Evolutionary conservation across 2,113 vertebrate genomes (phyloP), one percentile per base, ranked within the genome.

Genomic region (Albula glossodonta): DNA sequence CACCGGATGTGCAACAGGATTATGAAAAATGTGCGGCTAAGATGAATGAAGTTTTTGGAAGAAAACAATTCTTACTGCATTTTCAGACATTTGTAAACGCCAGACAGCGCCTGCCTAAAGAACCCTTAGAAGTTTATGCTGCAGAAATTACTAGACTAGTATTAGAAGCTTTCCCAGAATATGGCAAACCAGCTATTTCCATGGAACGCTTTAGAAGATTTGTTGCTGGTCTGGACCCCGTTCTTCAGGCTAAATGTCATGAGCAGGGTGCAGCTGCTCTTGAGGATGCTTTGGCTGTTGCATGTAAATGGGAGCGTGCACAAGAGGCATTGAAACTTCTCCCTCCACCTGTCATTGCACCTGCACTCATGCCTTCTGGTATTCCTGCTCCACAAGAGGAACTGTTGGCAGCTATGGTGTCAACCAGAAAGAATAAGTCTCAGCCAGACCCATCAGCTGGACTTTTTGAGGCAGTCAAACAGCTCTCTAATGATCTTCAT

Each of bases 161-260:
- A 10, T 85, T 9, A 78, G 15, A 80, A 80, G 78, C 78, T 11
- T 80, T 80, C 31, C 78, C 78, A 11, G 50, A 80, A 10, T 80
- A 80, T 80, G 78, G 78, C 41, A 12, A 86, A 3, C 85, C 31
- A 41, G 31, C 31, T 41, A 41, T 41, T 41, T 41, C 31, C 31
- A 41, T 41, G 31, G 31, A 41, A 41, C 31, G 31, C 31, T 41
- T 41, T 1, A 41, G 31, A 41, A 41, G 31, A 41, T 41, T 41
- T 41, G 31, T 41, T 41, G 31, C 31, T 41, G 31, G 31, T 41
- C 31, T 41, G 31, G 31, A 41, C 31, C 31, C 22, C n/a, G 48
- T 52, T 66, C n/a, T 86, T 31, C 79, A 82, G 41, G 9, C 48
- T 9, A 81, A 86, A 86, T 86, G 80, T 74, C 50, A 77, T 82